Base-by-base conservation (phyloP, 2,888 invertebrate species). In the Oasisia sp. region DNA sequence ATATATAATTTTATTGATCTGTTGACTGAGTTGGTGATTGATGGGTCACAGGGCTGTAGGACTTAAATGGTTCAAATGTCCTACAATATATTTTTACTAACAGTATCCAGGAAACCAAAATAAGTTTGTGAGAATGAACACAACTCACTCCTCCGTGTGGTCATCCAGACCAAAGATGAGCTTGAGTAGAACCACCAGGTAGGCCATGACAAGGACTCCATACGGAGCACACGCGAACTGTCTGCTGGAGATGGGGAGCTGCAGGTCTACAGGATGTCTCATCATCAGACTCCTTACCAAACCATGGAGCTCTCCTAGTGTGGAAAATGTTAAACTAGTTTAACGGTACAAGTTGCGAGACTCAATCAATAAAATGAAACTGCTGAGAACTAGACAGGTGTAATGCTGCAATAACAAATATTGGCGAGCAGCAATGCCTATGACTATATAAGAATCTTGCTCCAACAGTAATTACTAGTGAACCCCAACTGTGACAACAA, bases 111-210 rank as follows among this genome's bases (percentile, higher is more conserved):
- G 38, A 38, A 38, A 38, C 38, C 38, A 38, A 38, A 38, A 38
- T 50, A 50, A 50, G 50, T 50, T 50, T 9, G 50, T 50, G 50
- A 12, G 50, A 50, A 50, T 50, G 27, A 19, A 45, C 5, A 56
- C 50, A 45, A 91, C 91, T 50, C 27, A 91, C 91, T 45, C 14
- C 27, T 91, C 91, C 7, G 56, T 91, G 44, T 32, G 44, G 45
- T 91, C 91, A 32, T 91, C 56, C 12, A 91, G n/a, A 32, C 91
- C 44, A 32, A 91, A 91, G n/a, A 91, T 44, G 14, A 91, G 91
- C 45, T 91, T 91, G 5, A 91, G 91, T 12, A 45, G 32, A 56
- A 91, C n/a, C 12, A 91, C 45, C 14, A 91, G 38, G 91, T 91
- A 45, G 0, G 91, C 14, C 38, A 91, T 32, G 1, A 50, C 91